Conservation (phyloP, 2,888 invertebrate genomes). For the Sepiola atlantica region DNA sequence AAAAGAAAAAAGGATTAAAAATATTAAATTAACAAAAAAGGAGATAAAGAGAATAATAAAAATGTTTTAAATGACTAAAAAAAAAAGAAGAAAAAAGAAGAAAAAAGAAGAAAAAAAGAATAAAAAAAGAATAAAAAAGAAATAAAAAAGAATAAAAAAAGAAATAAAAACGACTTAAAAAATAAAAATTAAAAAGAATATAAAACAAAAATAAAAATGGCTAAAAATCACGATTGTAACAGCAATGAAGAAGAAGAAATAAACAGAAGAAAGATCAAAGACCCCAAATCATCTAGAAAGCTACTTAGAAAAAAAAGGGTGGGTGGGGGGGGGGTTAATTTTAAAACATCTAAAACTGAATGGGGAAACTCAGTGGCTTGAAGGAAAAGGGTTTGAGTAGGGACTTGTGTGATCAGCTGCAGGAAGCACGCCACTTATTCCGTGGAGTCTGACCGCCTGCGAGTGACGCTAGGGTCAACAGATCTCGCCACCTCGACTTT, state of each 20-base stretch:
- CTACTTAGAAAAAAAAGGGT: too few species aligned
- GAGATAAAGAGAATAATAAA: background rate
- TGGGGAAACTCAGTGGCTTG: background rate
- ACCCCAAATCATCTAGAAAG: too few species aligned
- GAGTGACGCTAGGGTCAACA: background rate
- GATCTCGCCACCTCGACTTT: background rate
- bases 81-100: background rate
- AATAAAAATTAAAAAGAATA: too few species aligned
- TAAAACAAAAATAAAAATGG: too few species aligned
- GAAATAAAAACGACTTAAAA: too few species aligned
- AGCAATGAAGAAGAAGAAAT: too few species aligned
- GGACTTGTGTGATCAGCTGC: background rate
- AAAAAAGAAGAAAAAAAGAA: rapidly evolving
- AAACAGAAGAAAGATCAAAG: too few species aligned
- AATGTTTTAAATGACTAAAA: background rate
- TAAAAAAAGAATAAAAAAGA: background rate
- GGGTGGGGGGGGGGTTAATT: too few species aligned
- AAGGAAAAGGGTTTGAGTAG: background rate
- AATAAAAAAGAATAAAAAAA: background rate
- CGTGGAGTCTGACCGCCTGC: background rate
- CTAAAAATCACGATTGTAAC: too few species aligned
- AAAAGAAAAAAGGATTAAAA: too few species aligned
- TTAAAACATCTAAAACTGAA: too few species aligned
- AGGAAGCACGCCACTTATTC: background rate
- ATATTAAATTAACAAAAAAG: too few species aligned